phyloP scores from a whole-genome alignment of 1,140 invertebrate genomes.

The Heliconius hewitsoni region DNA sequence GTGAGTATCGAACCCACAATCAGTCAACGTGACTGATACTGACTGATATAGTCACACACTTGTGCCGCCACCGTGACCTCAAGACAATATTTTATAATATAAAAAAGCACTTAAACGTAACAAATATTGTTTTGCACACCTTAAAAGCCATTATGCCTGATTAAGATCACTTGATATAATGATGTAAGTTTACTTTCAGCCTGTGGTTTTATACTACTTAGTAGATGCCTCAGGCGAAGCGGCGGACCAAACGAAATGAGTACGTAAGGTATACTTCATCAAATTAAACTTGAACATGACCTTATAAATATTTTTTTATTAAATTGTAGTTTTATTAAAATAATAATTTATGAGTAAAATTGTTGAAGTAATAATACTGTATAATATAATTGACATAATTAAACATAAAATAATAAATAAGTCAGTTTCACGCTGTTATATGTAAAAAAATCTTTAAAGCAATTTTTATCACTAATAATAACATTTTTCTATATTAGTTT shows the following conservation, averaged over 20 bases:
- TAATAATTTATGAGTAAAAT: too few relatives aligned
- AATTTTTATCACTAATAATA: too few relatives aligned
- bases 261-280: not conserved
- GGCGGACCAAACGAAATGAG: not conserved
- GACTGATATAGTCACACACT: too few relatives aligned
- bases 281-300: not conserved
- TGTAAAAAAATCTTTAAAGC: too few relatives aligned
- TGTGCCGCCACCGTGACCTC: too few relatives aligned
- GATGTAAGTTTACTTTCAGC: not conserved
- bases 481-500: too few relatives aligned
- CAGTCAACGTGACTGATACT: too few relatives aligned
- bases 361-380: too few relatives aligned
- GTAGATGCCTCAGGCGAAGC: not conserved
- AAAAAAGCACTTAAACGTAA: slow-evolving; percentile 5
- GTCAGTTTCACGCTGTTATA: too few relatives aligned
- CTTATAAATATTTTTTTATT: not conserved
- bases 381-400: too few relatives aligned
- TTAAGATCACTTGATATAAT: slow-evolving; percentile 1
- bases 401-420: too few relatives aligned
- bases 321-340: not conserved
- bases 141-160: slow-evolving; percentile 26
- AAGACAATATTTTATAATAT: not conserved
- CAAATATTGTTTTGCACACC: slow-evolving; percentile 18
- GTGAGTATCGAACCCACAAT: too few relatives aligned
- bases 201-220: not conserved